phyloP scores from a whole-genome alignment of 2,113 vertebrate species.

The Struthio camelus region DNA sequence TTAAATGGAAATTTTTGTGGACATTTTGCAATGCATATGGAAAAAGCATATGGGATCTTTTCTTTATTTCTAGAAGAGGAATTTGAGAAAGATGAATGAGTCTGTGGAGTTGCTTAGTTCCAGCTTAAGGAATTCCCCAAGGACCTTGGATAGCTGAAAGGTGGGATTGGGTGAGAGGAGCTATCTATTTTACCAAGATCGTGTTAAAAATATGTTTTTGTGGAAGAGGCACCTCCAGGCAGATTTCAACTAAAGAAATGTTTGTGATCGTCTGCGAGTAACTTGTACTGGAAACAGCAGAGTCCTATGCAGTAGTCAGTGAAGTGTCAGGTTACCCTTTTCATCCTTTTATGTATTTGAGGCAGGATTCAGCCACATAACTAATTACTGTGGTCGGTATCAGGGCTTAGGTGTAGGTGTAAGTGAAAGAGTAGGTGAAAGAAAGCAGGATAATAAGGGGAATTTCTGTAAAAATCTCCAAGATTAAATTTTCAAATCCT shows the following conservation, averaged over 20 bases:
- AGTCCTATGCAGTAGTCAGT: neutral
- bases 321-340: neutral
- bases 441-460: neutral
- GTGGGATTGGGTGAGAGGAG: conserved; percentile 19
- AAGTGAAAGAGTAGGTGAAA: neutral
- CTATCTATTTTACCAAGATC: neutral
- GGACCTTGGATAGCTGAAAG: neutral
- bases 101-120: neutral
- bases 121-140: neutral
- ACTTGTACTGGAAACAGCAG: neutral
- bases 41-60: neutral
- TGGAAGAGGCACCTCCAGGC: conserved; percentile 22
- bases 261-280: neutral
- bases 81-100: neutral
- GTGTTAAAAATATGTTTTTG: neutral
- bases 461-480: neutral
- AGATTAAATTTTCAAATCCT: conserved; percentile 5
- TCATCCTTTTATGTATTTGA: fast-evolving
- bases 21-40: too few species aligned
- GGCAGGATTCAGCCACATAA: neutral
- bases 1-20: neutral
- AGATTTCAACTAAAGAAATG: neutral
- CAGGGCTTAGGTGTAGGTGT: too few species aligned
- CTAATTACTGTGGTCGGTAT: neutral
- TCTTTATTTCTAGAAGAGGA: conserved; percentile 14